These are phyloP conservation scores for Epistrophe grossulariae DNA, from an alignment of 2,888 invertebrate genomes.

Conservation along the genomic window DNA sequence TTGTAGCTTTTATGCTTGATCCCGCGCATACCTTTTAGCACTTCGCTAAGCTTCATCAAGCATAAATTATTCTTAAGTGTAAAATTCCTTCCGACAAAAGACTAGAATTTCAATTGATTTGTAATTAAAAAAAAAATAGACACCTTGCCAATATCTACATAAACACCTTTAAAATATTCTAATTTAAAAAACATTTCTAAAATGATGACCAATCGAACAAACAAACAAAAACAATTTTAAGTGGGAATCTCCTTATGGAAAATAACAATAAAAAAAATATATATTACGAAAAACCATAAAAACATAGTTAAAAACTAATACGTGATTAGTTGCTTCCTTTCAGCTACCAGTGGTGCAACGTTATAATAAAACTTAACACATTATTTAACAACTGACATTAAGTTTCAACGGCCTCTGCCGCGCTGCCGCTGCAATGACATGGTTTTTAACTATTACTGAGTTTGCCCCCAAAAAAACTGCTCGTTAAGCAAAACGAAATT, in stretches of 20 bases:
- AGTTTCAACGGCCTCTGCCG: not conserved
- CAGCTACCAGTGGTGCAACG: slow-evolving; percentile 1
- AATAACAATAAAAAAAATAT: slow-evolving; percentile 37
- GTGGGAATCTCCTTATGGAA: slow-evolving; percentile 25
- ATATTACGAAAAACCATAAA: slow-evolving; percentile 44
- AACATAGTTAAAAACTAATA: slow-evolving; percentile 25
- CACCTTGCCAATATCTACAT: not conserved
- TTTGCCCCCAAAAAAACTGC: not conserved
- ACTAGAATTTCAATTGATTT: not conserved
- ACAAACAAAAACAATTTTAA: not conserved
- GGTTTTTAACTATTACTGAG: slow-evolving; percentile 14
- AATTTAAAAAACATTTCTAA: not conserved
- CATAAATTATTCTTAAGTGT: not conserved
- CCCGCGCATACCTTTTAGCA: not conserved
- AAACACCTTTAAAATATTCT: not conserved
- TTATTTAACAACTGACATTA: slow-evolving; percentile 19
- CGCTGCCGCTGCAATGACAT: not conserved
- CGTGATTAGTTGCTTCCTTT: not conserved
- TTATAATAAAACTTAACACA: slow-evolving; percentile 25
- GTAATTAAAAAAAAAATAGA: not conserved
- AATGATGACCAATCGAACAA: not conserved
- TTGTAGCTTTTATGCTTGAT: not conserved
- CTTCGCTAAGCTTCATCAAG: not conserved
- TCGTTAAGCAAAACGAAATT: slow-evolving; percentile 31
- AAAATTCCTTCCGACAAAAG: not conserved